A percentile compares a stretch with the other conserved stretches of the same genome.
Conservation (phyloP, 2,888 invertebrate genomes). For the Parnassius smintheus region DNA sequence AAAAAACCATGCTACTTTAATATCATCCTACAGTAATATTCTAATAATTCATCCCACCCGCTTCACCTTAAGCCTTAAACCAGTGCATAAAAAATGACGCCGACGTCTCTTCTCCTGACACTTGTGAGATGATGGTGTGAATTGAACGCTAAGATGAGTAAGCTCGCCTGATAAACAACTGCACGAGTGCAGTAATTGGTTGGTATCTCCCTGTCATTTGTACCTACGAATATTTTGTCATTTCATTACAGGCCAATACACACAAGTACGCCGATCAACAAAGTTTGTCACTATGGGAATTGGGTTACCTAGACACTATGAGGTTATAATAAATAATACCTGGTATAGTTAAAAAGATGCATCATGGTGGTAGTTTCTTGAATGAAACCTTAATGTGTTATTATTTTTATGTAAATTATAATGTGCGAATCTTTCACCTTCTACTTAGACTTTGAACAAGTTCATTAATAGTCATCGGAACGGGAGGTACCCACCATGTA, state of each 20-base stretch:
- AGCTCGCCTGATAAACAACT: slow-evolving; percentile 74
- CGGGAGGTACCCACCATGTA: too few relatives aligned
- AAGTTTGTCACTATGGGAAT: neutral
- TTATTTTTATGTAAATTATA: too few relatives aligned
- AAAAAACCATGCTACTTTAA: too few relatives aligned
- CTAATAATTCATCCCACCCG: neutral
- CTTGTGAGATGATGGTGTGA: slow-evolving; percentile 79
- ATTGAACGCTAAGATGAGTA: slow-evolving; percentile 76
- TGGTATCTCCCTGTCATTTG: slow-evolving; percentile 57
- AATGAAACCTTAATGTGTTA: too few relatives aligned
- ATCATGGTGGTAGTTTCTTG: too few relatives aligned
- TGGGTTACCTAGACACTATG: slow-evolving; percentile 3
- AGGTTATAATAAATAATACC: neutral
- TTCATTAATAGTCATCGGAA: too few relatives aligned
- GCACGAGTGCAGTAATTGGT: slow-evolving; percentile 69
- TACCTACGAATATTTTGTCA: slow-evolving; percentile 47
- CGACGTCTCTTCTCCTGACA: slow-evolving; percentile 57
- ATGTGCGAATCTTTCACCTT: too few relatives aligned
- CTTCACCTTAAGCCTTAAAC: slow-evolving; percentile 39
- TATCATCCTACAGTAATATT: too few relatives aligned
- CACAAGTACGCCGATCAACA: neutral
- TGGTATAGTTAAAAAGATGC: neutral
- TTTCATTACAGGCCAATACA: slow-evolving; percentile 37
- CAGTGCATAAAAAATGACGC: slow-evolving; percentile 58
- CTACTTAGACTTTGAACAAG: too few relatives aligned